Conservation (phyloP, 2,797 vertebrate genomes). For the Amphiprion clarkii region DNA sequence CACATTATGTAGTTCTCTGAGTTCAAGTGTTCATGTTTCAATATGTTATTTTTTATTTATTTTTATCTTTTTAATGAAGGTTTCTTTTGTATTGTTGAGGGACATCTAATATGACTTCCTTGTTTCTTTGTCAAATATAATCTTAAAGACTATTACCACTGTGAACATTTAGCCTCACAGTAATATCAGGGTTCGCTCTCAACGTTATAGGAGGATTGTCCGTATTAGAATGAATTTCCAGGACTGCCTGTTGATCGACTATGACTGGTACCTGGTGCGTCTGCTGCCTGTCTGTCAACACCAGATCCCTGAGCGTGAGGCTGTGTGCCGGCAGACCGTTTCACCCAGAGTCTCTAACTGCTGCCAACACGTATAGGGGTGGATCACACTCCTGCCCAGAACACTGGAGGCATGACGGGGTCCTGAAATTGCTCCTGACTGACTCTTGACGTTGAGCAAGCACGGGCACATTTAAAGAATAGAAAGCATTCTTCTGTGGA, state of each 20-base stretch:
- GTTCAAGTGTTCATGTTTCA: no score
- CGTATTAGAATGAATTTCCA: conserved; percentile 64
- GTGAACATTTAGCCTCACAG: conserved; percentile 18
- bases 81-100: neutral
- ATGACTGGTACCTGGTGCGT: conserved; percentile 77
- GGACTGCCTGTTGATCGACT: conserved; percentile 71
- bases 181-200: conserved; percentile 28
- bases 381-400: conserved; percentile 63
- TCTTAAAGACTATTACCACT: neutral
- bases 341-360: conserved; percentile 48
- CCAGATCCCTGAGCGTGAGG: conserved; percentile 68
- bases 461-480: conserved; percentile 65
- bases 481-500: conserved; percentile 60
- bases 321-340: conserved; percentile 59
- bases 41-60: no score
- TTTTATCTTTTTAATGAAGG: no score
- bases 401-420: conserved; percentile 47
- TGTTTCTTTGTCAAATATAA: neutral
- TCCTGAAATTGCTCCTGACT: conserved; percentile 64
- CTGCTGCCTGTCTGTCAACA: conserved; percentile 82
- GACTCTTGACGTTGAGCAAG: conserved; percentile 57
- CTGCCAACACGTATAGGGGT: conserved; percentile 69
- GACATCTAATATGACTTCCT: no score
- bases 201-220: conserved; percentile 44
- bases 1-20: neutral